Base-by-base conservation (phyloP, 37 sponge, comb jelly and placozoan genomes). In the Beroe forskalii region DNA sequence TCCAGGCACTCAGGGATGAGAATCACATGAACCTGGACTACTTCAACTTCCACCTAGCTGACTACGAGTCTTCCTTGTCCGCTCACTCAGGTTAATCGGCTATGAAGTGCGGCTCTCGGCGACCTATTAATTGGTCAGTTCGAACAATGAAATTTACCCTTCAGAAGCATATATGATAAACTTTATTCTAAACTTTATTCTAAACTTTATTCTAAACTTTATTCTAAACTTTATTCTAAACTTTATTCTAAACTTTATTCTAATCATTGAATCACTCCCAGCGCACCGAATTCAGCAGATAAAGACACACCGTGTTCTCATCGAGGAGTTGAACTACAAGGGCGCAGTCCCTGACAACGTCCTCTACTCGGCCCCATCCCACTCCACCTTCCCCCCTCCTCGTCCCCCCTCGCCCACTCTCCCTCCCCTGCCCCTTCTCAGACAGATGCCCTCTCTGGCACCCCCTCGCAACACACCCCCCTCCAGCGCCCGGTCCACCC, bases 241-340 rank as follows among this genome's bases (percentile, higher is more conserved):
- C n/a, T n/a, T n/a, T n/a, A n/a, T n/a, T n/a, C n/a, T n/a, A n/a
- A n/a, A n/a, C n/a, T n/a, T n/a, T n/a, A n/a, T n/a, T n/a, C n/a
- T n/a, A n/a, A n/a, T n/a, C n/a, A n/a, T n/a, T n/a, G n/a, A n/a
- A n/a, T n/a, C 55, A 48, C 40, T 95, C 89, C 80, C 93, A 55
- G 93, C 94, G 0, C 94, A 91, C 90, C 90, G 95, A 31, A 80
- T 92, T 19, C 94, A 94, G 20, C 93, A 93, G 76, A 91, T 96
- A 0, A 94, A 95, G 41, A 91, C 97, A 19, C 93, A 93, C 23
- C 89, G 91, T 1, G 55, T 76, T 0, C 38, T 90, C 27, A 66
- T 96, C 25, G 75, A 90, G 61, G 97, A 96, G 43, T 62, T 90
- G 64, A 55, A 44, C 14, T 69, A 63, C 37, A 90, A 80, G 25